Conservation (phyloP, 92 coral and sea anemone genomes). For the Diadumene lineata region DNA sequence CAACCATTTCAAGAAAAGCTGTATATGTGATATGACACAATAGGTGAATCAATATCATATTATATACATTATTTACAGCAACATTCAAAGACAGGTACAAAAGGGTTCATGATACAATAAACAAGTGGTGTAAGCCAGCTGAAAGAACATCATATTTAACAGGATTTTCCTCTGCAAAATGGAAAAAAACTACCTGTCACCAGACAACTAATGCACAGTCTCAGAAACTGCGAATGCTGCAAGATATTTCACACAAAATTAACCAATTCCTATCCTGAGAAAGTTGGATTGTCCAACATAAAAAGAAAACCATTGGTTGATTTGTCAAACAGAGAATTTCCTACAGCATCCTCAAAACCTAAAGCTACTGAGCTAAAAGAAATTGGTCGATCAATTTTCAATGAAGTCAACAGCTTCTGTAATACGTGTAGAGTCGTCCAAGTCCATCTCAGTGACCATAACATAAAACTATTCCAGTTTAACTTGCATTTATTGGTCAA, state of each 20-base stretch:
- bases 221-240: constrained; percentile 24
- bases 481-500: no score
- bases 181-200: constrained; percentile 8
- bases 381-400: constrained; percentile 15
- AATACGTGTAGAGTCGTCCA: no score
- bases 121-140: constrained; percentile 11
- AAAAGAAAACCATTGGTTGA: not conserved
- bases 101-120: constrained; percentile 1
- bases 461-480: no score
- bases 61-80: not conserved
- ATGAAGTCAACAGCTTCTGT: constrained; percentile 1
- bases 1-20: no score
- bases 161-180: constrained; percentile 7
- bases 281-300: constrained; percentile 6
- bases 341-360: constrained; percentile 17
- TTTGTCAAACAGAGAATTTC: constrained; percentile 7
- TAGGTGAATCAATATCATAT: not conserved
- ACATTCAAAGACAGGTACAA: not conserved
- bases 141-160: constrained; percentile 18
- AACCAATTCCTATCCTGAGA: constrained; percentile 10
- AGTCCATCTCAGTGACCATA: no score
- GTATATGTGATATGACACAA: not conserved
- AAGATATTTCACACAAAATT: constrained; percentile 13
- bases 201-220: constrained; percentile 16
- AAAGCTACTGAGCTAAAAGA: constrained; percentile 9